Conservation (phyloP, 1,140 invertebrate genomes). For the Drepana arcuata region DNA sequence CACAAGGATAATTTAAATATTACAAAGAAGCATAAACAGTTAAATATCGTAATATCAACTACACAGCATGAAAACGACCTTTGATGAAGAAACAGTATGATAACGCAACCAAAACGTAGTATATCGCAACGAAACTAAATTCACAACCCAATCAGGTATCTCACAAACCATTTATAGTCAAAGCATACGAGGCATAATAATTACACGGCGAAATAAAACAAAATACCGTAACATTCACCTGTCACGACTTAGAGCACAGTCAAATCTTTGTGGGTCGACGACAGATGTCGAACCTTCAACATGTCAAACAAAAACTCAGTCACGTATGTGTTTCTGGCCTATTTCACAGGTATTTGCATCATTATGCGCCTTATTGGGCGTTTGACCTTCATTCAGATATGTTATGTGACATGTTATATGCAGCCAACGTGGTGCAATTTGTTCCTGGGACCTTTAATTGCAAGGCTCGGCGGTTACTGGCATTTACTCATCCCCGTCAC, state of each 20-base stretch:
- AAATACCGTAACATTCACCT: constrained; percentile 27
- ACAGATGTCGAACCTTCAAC: constrained; percentile 33
- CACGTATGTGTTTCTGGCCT: constrained; percentile 20
- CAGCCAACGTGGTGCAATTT: constrained; percentile 1
- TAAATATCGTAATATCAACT: no score
- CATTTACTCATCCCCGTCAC: no score
- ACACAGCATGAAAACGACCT: no score
- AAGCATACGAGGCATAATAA: constrained; percentile 19
- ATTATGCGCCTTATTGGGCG: constrained; percentile 11
- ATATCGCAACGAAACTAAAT: no score
- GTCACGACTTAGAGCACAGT: constrained; percentile 40
- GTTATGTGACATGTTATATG: not conserved
- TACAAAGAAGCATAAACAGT: no score
- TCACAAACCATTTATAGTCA: constrained; percentile 17
- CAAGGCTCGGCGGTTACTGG: no score
- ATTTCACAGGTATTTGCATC: constrained; percentile 25
- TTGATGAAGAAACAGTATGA: no score
- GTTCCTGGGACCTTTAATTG: no score
- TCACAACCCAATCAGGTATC: constrained; percentile 14
- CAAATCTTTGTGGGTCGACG: constrained; percentile 38
- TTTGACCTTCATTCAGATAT: constrained; percentile 7
- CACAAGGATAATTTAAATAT: no score
- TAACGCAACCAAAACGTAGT: no score
- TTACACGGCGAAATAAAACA: constrained; percentile 21
- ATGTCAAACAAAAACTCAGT: constrained; percentile 15